These are phyloP conservation scores for Pangasius djambal DNA, from an alignment of 2,797 vertebrate genomes.

Conservation along the genomic window DNA sequence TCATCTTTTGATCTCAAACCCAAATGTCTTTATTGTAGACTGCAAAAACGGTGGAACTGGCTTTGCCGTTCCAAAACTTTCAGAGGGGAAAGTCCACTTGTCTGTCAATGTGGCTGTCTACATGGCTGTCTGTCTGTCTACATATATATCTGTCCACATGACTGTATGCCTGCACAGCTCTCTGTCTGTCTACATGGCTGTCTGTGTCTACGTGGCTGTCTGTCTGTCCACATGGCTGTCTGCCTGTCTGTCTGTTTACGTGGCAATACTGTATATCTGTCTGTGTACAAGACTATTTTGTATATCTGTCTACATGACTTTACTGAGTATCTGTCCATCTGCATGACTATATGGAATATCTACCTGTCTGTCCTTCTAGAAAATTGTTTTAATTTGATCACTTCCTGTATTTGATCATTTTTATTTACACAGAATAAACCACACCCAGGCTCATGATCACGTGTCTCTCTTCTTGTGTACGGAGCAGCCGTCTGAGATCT, in stretches of 20 bases:
- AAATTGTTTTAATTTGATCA: not conserved
- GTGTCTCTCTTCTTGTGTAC: conserved; percentile 21
- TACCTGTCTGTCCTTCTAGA: not conserved
- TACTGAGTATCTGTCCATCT: not conserved
- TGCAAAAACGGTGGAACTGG: not conserved
- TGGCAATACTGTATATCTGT: not conserved
- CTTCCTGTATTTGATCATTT: not conserved
- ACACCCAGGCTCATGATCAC: too few relatives aligned
- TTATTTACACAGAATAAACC: not conserved
- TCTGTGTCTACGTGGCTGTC: not conserved
- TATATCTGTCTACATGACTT: not conserved
- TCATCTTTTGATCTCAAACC: not conserved
- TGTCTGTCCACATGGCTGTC: not conserved
- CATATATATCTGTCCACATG: not conserved
- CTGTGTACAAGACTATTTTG: not conserved
- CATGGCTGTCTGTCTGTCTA: not conserved
- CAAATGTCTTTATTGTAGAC: not conserved
- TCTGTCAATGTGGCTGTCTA: not conserved
- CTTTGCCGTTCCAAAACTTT: not conserved
- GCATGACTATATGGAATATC: not conserved
- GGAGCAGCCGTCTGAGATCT: conserved; percentile 10
- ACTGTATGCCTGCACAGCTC: not conserved
- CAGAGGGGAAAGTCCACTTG: too few relatives aligned
- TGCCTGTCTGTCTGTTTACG: too few relatives aligned
- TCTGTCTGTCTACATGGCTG: not conserved